Percentiles rank a stretch among this genome's conserved stretches.
phyloP scores from a whole-genome alignment of 2,113 vertebrate genomes.

The Xyliphius kryptos region DNA sequence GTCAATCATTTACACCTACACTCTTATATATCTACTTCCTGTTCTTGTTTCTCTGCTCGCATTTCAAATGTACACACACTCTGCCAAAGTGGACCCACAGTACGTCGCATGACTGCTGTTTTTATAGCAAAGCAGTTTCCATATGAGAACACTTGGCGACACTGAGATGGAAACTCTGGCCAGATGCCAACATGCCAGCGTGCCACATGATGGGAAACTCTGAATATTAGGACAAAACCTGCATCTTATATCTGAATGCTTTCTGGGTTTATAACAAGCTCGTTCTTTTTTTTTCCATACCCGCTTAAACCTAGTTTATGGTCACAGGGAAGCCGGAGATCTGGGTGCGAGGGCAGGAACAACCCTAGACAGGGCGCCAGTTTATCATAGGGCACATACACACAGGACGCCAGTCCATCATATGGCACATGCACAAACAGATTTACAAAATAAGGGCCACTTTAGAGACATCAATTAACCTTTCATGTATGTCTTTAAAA shows the following conservation, averaged over 20 bases:
- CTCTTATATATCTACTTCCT: not conserved
- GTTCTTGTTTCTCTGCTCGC: constrained; percentile 3
- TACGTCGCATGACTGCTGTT: constrained; percentile 14
- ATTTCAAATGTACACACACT: constrained; percentile 21
- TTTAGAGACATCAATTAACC: too few relatives aligned
- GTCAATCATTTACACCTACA: not conserved
- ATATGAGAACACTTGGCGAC: constrained; percentile 20
- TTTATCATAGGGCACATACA: too few relatives aligned
- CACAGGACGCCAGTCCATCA: too few relatives aligned
- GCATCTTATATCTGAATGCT: constrained; percentile 13
- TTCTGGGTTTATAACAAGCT: constrained; percentile 14
- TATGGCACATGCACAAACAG: too few relatives aligned
- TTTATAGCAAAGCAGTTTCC: constrained; percentile 33
- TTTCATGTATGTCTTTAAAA: too few relatives aligned
- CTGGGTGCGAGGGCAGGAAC: too few relatives aligned
- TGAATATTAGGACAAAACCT: constrained; percentile 1
- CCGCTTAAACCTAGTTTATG: too few relatives aligned
- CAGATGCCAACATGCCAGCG: constrained; percentile 13
- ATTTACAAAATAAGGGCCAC: too few relatives aligned
- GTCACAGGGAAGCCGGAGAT: too few relatives aligned
- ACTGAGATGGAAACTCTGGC: constrained; percentile 31
- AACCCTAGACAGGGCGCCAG: too few relatives aligned
- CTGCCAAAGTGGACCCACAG: constrained; percentile 5
- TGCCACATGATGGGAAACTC: constrained; percentile 26
- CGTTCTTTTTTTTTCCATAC: too few relatives aligned